Evolutionary conservation across 2,797 vertebrate genomes (phyloP).

Genomic region (Clarias platycephalus): DNA sequence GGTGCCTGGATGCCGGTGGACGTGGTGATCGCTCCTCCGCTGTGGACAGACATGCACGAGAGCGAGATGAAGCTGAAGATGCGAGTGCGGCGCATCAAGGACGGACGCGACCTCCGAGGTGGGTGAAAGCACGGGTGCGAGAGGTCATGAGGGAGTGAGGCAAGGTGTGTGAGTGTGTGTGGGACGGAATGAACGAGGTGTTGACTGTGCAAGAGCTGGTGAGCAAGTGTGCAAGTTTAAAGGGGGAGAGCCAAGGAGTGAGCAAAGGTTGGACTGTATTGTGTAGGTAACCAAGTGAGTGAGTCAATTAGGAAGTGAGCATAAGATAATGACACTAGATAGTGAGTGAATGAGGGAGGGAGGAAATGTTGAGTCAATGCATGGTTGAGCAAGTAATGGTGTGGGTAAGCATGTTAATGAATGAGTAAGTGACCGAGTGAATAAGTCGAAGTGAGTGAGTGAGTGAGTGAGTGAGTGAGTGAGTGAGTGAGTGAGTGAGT

Average conservation of each 20-base stretch:
- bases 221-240: background rate
- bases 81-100: conserved; percentile 86
- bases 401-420: background rate
- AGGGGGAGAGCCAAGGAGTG: background rate
- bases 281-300: background rate
- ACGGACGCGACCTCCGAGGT: conserved; percentile 86
- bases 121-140: conserved; percentile 62
- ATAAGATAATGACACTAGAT: too few species aligned
- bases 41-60: conserved; percentile 85
- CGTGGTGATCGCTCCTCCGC: conserved; percentile 79
- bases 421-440: background rate
- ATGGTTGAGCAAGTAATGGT: background rate
- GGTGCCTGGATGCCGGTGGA: conserved; percentile 79
- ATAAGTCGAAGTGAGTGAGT: background rate
- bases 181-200: background rate
- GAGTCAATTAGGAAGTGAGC: background rate
- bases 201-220: background rate
- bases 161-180: background rate
- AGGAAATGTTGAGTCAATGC: background rate
- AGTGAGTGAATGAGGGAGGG: background rate
- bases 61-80: conserved; percentile 91
- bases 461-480: background rate
- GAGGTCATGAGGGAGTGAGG: background rate
- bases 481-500: background rate
- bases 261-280: background rate